A percentile compares a stretch with the other conserved stretches of the same genome.
These are phyloP conservation scores for Alligator mississippiensis DNA, from an alignment of 2,113 vertebrate genomes.

Conservation along the genomic window DNA sequence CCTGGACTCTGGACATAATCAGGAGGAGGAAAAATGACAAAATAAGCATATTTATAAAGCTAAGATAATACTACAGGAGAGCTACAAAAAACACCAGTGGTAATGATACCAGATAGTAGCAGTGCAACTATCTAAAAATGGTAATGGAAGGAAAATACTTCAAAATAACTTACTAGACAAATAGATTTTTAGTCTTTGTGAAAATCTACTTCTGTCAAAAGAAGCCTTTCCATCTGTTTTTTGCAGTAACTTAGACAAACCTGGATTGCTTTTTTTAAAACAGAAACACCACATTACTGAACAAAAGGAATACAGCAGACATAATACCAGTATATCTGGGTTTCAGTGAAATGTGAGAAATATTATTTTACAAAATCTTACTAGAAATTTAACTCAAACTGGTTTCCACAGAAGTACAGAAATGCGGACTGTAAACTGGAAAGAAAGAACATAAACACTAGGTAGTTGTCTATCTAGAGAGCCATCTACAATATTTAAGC, in stretches of 20 bases:
- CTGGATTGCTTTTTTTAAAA: background rate
- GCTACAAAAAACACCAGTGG: background rate
- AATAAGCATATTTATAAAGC: slow-evolving; percentile 10
- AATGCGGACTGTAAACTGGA: background rate
- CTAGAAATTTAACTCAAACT: background rate
- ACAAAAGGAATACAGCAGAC: background rate
- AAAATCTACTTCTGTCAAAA: background rate
- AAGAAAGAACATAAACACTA: background rate
- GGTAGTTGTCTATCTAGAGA: background rate
- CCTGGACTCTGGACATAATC: background rate
- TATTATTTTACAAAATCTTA: background rate
- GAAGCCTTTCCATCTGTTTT: background rate
- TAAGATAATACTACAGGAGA: background rate
- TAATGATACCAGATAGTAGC: background rate
- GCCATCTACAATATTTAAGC: background rate
- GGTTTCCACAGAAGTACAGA: background rate
- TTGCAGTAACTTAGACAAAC: background rate
- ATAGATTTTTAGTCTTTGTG: background rate
- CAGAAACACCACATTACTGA: background rate
- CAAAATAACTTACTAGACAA: background rate
- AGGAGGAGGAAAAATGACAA: background rate
- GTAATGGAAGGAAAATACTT: background rate
- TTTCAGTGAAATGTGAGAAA: background rate
- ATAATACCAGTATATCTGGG: background rate
- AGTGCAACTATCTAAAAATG: slow-evolving; percentile 8